Conservation (phyloP, 2,888 invertebrate genomes). For the Eristalinus sepulchralis region DNA sequence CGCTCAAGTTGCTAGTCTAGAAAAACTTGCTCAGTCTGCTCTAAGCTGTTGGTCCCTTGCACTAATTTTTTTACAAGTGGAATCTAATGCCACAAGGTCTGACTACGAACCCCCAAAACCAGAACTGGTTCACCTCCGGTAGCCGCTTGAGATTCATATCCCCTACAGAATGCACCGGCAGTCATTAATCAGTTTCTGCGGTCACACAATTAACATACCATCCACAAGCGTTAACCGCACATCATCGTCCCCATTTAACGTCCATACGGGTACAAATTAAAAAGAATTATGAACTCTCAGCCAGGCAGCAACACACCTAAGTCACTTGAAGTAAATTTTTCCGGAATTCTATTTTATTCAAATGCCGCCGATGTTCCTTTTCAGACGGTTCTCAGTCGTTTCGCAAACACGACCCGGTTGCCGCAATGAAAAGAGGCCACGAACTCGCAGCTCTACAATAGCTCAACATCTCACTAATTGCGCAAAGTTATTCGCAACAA, state of each 20-base stretch:
- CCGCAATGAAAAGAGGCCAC: conserved; percentile 16
- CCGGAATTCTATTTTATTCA: neutral
- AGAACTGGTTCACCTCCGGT: too few relatives aligned
- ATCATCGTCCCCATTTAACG: neutral
- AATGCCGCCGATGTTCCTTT: neutral
- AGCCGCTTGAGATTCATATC: neutral
- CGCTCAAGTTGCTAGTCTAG: too few relatives aligned
- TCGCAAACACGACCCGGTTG: neutral
- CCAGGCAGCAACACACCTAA: neutral
- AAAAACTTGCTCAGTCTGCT: too few relatives aligned
- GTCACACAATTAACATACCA: neutral
- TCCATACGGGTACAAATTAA: neutral
- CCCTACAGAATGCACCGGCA: neutral
- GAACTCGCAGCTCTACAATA: neutral
- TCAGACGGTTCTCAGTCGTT: neutral
- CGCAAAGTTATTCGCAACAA: conserved; percentile 28
- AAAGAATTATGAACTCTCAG: neutral
- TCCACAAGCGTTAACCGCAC: neutral
- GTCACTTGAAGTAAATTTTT: neutral
- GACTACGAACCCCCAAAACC: too few relatives aligned
- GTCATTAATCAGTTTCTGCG: neutral
- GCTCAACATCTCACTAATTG: conserved; percentile 14
- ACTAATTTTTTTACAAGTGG: too few relatives aligned
- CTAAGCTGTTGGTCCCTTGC: too few relatives aligned
- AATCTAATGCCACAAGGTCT: too few relatives aligned